Base-by-base conservation (phyloP, 92 coral and sea anemone species). In the Paragorgia papillata region DNA sequence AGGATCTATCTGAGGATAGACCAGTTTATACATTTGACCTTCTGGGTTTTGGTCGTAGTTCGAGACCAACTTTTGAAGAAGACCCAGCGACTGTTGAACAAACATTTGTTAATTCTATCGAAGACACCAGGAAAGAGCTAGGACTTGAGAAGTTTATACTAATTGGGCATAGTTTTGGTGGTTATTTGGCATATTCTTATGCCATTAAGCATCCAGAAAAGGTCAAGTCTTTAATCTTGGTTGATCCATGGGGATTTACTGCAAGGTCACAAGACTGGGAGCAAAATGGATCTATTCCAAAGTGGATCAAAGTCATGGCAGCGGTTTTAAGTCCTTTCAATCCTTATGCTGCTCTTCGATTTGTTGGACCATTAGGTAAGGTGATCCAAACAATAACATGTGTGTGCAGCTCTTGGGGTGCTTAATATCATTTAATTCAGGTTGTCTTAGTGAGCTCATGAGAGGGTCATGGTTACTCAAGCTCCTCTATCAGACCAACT, bases 291-390 rank as follows among this genome's bases (percentile, higher is more conserved):
- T 83, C 83, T 12, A 28, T 93, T 17, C 97, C 97, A 6, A 73
- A 79, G 24, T 93, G 97, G 97, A 80, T 91, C n/a, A 90, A 88
- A 74, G 86, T 83, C 7, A 62, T 93, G 51, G 96, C 76, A 2
- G 89, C 94, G 34, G 66, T 90, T 1, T 25, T 88, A 24, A 82
- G 91, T 40, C 91, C 90, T 15, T 93, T 93, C 66, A 93, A 93
- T 49, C 97, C 97, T 9, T 78, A 88, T 33, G 97, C 97, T 57
- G 92, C 86, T 56, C 66, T 93, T 3, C 78, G 97, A 68, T 92
- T 96, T 66, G 97, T 96, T 44, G 97, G 97, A 32, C 97, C 97
- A 10, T 91, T 84, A 84, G 97, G 97, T 93, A 68, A 40, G 92
- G n/a, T n/a, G n/a, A n/a, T n/a, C n/a, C n/a, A n/a, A n/a, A n/a